Conservation (phyloP, 2,888 invertebrate genomes). For the Athetis lepigone region DNA sequence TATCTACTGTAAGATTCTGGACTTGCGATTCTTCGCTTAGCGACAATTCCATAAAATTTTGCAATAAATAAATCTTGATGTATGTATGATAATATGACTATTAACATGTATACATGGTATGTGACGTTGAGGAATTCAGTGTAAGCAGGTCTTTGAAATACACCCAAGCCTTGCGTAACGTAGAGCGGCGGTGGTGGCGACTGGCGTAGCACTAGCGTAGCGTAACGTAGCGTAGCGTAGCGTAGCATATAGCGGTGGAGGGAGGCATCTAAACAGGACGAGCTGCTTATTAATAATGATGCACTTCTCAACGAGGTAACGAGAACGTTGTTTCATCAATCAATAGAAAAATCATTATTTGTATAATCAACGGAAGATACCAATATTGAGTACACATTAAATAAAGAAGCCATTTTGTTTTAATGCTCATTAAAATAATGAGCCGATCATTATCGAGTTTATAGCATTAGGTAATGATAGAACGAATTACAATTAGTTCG, state of each 20-base stretch:
- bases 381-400: neutral
- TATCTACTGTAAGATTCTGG: too few relatives aligned
- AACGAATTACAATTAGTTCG: too few relatives aligned
- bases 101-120: too few relatives aligned
- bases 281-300: neutral
- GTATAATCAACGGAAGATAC: conserved; percentile 10
- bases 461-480: too few relatives aligned
- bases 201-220: neutral
- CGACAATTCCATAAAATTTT: too few relatives aligned
- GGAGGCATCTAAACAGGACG: neutral
- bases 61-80: too few relatives aligned
- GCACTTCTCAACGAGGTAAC: neutral
- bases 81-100: too few relatives aligned
- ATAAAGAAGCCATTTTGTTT: conserved; percentile 8
- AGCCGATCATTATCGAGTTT: too few relatives aligned
- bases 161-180: neutral
- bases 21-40: too few relatives aligned
- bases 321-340: too few relatives aligned
- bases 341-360: neutral
- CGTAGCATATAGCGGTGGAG: neutral
- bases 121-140: too few relatives aligned
- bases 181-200: neutral
- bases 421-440: conserved; percentile 5
- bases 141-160: conserved; percentile 1
- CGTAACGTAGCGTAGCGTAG: neutral